A percentile compares a stretch with the other conserved stretches of the same genome.
Conservation (phyloP, 1,140 invertebrate genomes). For the Heliconius melpomene region DNA sequence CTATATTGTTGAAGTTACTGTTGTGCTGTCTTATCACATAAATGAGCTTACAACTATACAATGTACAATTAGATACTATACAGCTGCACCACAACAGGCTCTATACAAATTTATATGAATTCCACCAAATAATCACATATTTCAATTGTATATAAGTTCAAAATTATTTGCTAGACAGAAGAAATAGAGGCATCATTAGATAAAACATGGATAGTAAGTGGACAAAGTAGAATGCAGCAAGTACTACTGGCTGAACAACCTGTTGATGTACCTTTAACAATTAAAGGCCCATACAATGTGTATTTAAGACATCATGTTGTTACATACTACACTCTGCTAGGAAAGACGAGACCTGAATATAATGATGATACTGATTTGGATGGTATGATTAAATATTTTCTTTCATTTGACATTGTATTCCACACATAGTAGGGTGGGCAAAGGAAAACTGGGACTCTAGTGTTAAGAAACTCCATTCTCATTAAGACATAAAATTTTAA, state of each 20-base stretch:
- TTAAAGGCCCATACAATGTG: conserved; percentile 93
- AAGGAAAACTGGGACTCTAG: too few relatives aligned
- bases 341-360: conserved; percentile 72
- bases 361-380: conserved; percentile 81
- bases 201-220: conserved; percentile 96
- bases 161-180: conserved; percentile 80
- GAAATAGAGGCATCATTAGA: conserved; percentile 90
- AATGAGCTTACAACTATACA: too few relatives aligned
- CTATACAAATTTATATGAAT: too few relatives aligned
- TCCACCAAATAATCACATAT: not conserved
- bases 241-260: conserved; percentile 88
- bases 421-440: too few relatives aligned
- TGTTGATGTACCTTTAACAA: conserved; percentile 86
- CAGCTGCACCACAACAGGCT: too few relatives aligned
- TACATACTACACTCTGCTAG: conserved; percentile 93
- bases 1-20: too few relatives aligned
- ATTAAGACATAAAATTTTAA: too few relatives aligned
- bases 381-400: conserved; percentile 79
- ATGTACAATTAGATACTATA: too few relatives aligned
- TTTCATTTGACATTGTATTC: too few relatives aligned
- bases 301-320: conserved; percentile 89
- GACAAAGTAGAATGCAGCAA: conserved; percentile 90
- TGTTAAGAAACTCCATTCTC: too few relatives aligned
- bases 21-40: too few relatives aligned
- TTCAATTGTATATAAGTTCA: not conserved